Evolutionary conservation across 2,888 invertebrate genomes (phyloP).

Genomic region (Reticulitermes lucifugus): DNA sequence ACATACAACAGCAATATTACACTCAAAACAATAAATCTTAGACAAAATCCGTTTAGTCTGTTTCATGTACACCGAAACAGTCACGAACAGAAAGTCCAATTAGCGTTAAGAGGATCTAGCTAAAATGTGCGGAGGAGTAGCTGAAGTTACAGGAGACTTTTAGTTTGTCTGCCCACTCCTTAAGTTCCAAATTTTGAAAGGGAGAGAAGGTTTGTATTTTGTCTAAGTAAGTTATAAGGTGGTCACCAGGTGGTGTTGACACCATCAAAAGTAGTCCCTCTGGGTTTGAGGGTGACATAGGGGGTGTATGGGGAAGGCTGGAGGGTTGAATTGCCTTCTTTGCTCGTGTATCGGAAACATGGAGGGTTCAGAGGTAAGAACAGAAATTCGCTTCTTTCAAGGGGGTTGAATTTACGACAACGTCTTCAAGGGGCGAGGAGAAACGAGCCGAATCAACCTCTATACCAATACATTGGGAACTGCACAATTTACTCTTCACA

Average conservation of each 20-base stretch:
- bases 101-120: too few relatives aligned
- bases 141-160: neutral
- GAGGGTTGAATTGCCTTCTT: slow-evolving; percentile 42
- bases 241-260: slow-evolving; percentile 48
- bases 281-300: slow-evolving; percentile 26
- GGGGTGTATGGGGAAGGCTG: neutral
- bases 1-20: too few relatives aligned
- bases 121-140: too few relatives aligned
- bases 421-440: slow-evolving; percentile 37
- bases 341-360: slow-evolving; percentile 33
- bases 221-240: slow-evolving; percentile 46
- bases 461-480: slow-evolving; percentile 45
- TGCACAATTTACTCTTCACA: slow-evolving; percentile 44
- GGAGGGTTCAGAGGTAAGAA: slow-evolving; percentile 39
- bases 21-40: too few relatives aligned
- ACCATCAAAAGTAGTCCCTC: slow-evolving; percentile 43
- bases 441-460: slow-evolving; percentile 48
- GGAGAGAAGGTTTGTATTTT: slow-evolving; percentile 11
- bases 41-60: too few relatives aligned
- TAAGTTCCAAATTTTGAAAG: neutral
- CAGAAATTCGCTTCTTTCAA: slow-evolving; percentile 38
- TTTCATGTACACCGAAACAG: too few relatives aligned
- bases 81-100: too few relatives aligned
- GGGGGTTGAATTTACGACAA: slow-evolving; percentile 45
- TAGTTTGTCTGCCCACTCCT: neutral